Evolutionary conservation across 2,113 vertebrate species (phyloP).

Genomic region (Calyptomena viridis): DNA sequence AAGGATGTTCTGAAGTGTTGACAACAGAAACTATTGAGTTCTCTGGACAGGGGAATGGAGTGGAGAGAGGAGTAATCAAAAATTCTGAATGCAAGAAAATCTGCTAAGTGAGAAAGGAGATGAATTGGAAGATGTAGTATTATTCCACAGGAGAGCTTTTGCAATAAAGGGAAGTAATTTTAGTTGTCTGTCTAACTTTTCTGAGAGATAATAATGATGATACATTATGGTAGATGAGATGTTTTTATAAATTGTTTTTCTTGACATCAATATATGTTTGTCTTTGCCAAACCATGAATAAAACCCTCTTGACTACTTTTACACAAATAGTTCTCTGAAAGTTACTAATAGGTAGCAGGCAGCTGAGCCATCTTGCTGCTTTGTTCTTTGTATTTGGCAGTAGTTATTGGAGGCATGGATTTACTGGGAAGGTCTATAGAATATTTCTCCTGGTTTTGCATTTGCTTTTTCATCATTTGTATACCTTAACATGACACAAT

Average conservation of each 20-base stretch:
- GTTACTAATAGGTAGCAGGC: not conserved
- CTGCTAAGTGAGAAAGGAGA: not conserved
- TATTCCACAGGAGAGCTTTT: not conserved
- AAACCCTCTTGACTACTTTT: not conserved
- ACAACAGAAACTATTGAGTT: not conserved
- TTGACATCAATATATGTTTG: not conserved
- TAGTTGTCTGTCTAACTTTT: not conserved
- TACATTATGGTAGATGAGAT: not conserved
- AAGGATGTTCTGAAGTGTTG: not conserved
- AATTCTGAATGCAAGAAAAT: not conserved
- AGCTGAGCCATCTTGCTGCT: not conserved
- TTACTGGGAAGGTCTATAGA: not conserved
- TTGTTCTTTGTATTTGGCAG: not conserved
- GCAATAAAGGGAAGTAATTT: not conserved
- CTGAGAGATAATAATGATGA: not conserved
- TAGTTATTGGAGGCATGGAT: not conserved
- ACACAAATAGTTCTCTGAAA: not conserved
- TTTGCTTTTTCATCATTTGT: not conserved
- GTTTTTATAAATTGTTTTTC: not conserved
- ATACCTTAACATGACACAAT: not conserved
- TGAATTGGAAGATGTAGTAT: not conserved
- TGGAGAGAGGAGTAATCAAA: not conserved
- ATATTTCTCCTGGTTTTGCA: not conserved
- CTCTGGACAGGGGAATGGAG: accelerated
- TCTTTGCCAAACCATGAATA: not conserved